Evolutionary conservation across 2,113 vertebrate species (phyloP).

Genomic region (Meles meles): DNA sequence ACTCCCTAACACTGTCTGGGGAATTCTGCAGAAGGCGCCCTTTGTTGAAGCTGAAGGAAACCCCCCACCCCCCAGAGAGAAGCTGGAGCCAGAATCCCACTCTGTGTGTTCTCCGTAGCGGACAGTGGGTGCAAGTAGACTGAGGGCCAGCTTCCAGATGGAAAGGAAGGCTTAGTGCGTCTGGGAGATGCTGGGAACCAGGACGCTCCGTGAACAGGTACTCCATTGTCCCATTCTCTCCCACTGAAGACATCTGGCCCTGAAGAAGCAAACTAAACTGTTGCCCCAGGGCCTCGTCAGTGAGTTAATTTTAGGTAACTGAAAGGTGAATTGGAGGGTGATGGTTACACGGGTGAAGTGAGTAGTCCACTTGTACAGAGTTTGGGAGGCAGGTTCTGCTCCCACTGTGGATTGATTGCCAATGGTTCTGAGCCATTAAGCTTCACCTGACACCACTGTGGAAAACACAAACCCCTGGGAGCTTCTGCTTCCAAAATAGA

Average conservation of each 20-base stretch:
- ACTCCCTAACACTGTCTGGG: neutral
- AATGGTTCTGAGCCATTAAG: neutral
- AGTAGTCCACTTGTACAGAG: neutral
- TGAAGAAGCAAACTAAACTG: neutral
- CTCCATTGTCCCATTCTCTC: neutral
- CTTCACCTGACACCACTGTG: neutral
- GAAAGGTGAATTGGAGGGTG: neutral
- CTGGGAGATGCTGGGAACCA: no score
- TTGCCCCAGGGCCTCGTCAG: neutral
- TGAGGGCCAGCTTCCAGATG: neutral
- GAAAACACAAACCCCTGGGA: neutral
- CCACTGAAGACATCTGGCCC: neutral
- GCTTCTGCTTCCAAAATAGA: slow-evolving; percentile 27
- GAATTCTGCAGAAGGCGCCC: neutral
- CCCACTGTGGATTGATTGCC: neutral
- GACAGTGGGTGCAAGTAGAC: neutral
- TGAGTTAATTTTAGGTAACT: neutral
- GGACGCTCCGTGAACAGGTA: neutral
- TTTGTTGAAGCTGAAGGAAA: neutral
- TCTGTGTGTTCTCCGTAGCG: neutral
- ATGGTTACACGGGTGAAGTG: neutral
- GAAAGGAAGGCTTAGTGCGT: neutral
- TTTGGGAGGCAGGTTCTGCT: no score
- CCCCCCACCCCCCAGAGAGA: neutral
- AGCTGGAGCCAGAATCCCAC: neutral